These are phyloP conservation scores for Sinocyclocheilus grahami DNA, from an alignment of 2,113 vertebrate species.

Conservation along the genomic window DNA sequence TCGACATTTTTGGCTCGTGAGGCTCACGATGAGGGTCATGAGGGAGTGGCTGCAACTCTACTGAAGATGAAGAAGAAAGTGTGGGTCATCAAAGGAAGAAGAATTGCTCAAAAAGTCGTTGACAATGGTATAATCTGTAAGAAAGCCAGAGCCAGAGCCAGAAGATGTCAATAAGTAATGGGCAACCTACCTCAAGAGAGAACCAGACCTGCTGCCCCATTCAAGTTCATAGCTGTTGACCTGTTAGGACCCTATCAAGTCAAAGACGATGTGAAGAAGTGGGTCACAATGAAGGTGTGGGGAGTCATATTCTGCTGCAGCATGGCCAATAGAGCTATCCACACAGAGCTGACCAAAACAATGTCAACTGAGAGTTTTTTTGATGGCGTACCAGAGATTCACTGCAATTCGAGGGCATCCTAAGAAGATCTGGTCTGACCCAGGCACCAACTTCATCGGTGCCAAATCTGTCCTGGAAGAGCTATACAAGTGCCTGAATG, in stretches of 20 bases:
- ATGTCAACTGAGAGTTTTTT: no score
- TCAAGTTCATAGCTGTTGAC: not conserved
- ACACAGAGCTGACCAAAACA: no score
- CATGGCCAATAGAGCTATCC: no score
- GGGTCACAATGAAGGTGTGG: no score
- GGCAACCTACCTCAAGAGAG: not conserved
- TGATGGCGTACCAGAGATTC: no score
- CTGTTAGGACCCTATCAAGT: not conserved
- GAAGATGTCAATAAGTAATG: conserved; percentile 33
- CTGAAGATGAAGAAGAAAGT: conserved; percentile 5
- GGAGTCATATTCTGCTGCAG: no score
- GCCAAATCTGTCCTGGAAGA: not conserved
- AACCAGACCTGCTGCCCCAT: not conserved
- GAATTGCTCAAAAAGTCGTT: not conserved
- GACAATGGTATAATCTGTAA: conserved; percentile 25
- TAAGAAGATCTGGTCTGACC: not conserved
- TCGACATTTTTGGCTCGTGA: not conserved
- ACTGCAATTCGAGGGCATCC: no score
- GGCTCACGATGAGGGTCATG: conserved; percentile 27
- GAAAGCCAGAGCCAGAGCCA: conserved; percentile 1
- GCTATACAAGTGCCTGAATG: not conserved
- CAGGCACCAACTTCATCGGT: not conserved
- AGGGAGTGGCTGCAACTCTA: conserved; percentile 15
- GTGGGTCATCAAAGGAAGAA: conserved; percentile 14
- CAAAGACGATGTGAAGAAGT: no score